A percentile compares a stretch with the other conserved stretches of the same genome.
Evolutionary conservation across 2,797 vertebrate genomes (phyloP).

Genomic region (Lepus townsendii): DNA sequence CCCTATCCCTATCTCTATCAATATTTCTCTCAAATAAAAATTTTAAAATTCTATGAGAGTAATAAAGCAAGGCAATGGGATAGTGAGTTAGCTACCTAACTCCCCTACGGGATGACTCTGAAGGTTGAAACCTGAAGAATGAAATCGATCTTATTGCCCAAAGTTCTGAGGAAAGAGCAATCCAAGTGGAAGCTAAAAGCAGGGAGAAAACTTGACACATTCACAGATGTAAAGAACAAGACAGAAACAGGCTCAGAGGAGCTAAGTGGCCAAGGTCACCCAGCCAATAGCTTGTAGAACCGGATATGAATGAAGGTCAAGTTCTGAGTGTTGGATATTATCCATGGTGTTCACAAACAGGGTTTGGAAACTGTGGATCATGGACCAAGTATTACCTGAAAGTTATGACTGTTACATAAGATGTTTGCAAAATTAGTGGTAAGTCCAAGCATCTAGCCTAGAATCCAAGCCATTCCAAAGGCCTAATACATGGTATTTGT

Average conservation of each 20-base stretch:
- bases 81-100: neutral
- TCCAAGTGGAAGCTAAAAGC: neutral
- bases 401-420: neutral
- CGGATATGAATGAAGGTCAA: neutral
- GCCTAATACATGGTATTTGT: neutral
- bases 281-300: neutral
- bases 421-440: neutral
- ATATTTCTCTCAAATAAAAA: no score
- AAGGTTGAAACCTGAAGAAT: neutral
- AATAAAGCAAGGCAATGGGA: neutral
- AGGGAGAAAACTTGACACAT: neutral
- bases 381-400: neutral
- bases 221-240: neutral
- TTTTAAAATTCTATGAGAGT: no score
- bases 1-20: no score
- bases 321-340: neutral
- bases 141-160: neutral
- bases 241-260: neutral
- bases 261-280: neutral
- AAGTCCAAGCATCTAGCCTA: neutral
- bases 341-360: neutral
- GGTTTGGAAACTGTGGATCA: neutral
- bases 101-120: neutral
- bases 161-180: neutral
- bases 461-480: neutral